Base-by-base conservation (phyloP, 2,797 vertebrate genomes). In the Brotogeris chrysoptera region DNA sequence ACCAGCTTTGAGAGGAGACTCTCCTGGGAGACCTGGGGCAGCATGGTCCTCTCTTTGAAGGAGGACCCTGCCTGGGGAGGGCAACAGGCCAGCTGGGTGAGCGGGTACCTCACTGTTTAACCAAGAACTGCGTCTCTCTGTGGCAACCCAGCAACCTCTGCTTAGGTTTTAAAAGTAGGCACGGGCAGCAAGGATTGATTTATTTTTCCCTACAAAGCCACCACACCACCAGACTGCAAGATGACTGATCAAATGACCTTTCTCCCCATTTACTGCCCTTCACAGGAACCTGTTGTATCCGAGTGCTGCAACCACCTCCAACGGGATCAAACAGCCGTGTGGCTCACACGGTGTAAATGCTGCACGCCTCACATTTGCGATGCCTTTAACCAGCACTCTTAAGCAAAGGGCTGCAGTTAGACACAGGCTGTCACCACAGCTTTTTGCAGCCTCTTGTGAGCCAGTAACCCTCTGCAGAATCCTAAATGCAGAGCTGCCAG, bases 81-180 rank as follows among this genome's bases (percentile, higher is more conserved):
- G 86, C 49, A 50, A 55, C 65, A 87, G 59, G 41, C 32, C 2
- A 1, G 36, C 5, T 41, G 69, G 78, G 28, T 38, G 78, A 66
- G 46, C 0, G 11, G 39, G 27, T 53, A 38, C 20, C 41, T 77
- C 74, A 18, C 38, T 13, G n/a, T 21, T 87, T 52, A 78, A 73
- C 2, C 8, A 80, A 18, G 55, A 93, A 36, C 30, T 0, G 0
- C 4, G 2, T 76, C 43, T 38, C 61, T 1, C 0, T 0, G 0
- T 53, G 41, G 39, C 63, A 38, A 44, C 69, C 65, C 5, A 2
- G 85, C 79, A 86, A 81, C 70, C 70, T 60, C 76, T 34, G n/a
- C 2, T 0, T 5, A 32, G 46, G 30, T 38, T 95, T 91, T 71
- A 63, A 83, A 95, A 88, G 76, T 1, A 70, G n/a, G 59, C 90